These are phyloP conservation scores for Bucco capensis DNA, from an alignment of 2,113 vertebrate species.

Conservation along the genomic window DNA sequence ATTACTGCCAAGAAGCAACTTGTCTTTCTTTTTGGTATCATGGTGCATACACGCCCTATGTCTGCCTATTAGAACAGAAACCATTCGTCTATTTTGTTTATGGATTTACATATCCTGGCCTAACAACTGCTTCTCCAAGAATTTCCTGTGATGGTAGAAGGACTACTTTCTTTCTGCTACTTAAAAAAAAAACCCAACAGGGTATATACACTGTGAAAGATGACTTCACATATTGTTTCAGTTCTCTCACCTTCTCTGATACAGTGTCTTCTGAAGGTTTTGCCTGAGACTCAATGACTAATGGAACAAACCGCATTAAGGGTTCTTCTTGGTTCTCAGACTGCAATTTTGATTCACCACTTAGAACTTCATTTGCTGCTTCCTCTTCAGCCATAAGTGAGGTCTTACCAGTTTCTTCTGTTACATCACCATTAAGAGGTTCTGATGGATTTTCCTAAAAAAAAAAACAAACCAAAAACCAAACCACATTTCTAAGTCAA, in stretches of 20 bases:
- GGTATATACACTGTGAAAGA: not conserved
- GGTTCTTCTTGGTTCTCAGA: conserved; percentile 65
- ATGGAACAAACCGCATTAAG: not conserved
- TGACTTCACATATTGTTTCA: not conserved
- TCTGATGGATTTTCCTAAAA: conserved; percentile 67
- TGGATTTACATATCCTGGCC: not conserved
- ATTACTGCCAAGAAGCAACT: not conserved
- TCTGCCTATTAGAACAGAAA: not conserved
- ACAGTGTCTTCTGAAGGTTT: conserved; percentile 57
- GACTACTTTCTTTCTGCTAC: not conserved
- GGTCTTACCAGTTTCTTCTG: conserved; percentile 57
- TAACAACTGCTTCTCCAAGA: not conserved
- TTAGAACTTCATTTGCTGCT: conserved; percentile 44
- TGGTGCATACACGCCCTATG: no score
- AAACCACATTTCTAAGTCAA: not conserved
- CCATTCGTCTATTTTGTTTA: not conserved
- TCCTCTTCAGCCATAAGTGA: conserved; percentile 52
- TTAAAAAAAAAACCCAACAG: not conserved
- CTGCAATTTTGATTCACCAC: conserved; percentile 61
- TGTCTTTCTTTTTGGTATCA: not conserved
- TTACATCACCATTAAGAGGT: conserved; percentile 74
- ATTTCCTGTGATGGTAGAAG: not conserved
- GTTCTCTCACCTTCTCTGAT: conserved; percentile 67
- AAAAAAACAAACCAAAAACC: not conserved
- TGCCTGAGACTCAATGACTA: conserved; percentile 48